A percentile compares a stretch with the other conserved stretches of the same genome.
Conservation (phyloP, 2,888 invertebrate species). For the Empis livida region DNA sequence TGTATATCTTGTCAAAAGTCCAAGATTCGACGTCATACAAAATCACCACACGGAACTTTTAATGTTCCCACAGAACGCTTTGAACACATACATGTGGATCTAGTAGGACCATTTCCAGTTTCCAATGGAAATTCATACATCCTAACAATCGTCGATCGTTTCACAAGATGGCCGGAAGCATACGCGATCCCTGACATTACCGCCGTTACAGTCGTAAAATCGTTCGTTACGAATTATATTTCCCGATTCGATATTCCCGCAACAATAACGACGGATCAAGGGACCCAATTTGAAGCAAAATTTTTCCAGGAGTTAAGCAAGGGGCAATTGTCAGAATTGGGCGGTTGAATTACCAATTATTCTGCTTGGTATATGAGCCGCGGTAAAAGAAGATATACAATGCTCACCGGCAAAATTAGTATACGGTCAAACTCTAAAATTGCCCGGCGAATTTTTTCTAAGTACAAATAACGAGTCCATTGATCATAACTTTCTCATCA, state of each 20-base stretch:
- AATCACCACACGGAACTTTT: not conserved
- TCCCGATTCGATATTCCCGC: too few species aligned
- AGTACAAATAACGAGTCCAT: not conserved
- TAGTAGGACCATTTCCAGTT: too few species aligned
- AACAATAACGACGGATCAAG: conserved; percentile 2
- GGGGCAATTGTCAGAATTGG: not conserved
- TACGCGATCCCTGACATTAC: conserved; percentile 1
- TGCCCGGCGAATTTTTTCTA: not conserved
- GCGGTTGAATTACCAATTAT: conserved; percentile 5
- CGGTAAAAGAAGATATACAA: not conserved
- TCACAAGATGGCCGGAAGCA: too few species aligned
- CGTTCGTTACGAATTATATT: too few species aligned
- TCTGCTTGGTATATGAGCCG: conserved; percentile 1
- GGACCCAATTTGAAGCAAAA: conserved; percentile 3
- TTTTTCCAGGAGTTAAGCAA: conserved; percentile 9
- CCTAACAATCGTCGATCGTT: too few species aligned
- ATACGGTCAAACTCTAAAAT: too few species aligned
- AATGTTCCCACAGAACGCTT: not conserved
- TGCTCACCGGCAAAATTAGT: too few species aligned
- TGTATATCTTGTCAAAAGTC: too few species aligned
- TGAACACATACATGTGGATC: not conserved
- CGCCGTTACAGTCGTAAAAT: not conserved
- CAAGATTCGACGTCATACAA: too few species aligned
- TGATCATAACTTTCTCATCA: not conserved
- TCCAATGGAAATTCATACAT: too few species aligned